Evolutionary conservation across 2,888 invertebrate genomes (phyloP).

Genomic region (Idaea dimidiata): DNA sequence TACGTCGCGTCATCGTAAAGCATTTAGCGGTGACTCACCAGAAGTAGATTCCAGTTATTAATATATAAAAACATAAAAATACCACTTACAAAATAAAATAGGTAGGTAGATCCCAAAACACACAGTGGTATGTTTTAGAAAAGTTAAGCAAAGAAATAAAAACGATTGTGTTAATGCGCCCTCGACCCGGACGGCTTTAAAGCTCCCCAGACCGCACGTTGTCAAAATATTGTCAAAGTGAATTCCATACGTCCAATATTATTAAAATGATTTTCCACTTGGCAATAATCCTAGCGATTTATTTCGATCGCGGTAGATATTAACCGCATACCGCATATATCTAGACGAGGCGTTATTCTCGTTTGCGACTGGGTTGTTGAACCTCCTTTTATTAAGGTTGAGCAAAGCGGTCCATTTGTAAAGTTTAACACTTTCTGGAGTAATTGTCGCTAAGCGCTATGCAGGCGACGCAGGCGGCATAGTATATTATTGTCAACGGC

Average conservation of each 20-base stretch:
- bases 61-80: not conserved
- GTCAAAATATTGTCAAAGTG: constrained; percentile 81
- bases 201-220: constrained; percentile 67
- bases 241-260: constrained; percentile 78
- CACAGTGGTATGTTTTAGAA: constrained; percentile 44
- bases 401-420: constrained; percentile 43
- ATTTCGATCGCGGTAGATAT: constrained; percentile 77
- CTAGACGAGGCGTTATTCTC: constrained; percentile 66
- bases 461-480: constrained; percentile 56
- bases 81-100: not conserved
- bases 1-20: not conserved
- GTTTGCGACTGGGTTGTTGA: constrained; percentile 70
- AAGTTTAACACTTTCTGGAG: constrained; percentile 48
- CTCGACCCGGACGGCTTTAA: constrained; percentile 54
- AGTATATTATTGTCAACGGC: constrained; percentile 58
- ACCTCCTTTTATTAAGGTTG: constrained; percentile 64
- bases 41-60: not conserved
- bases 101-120: constrained; percentile 54
- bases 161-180: constrained; percentile 52
- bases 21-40: constrained; percentile 13
- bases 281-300: constrained; percentile 80
- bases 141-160: constrained; percentile 48
- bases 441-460: constrained; percentile 35
- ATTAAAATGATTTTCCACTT: constrained; percentile 77
- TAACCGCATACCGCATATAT: constrained; percentile 75